Base-by-base conservation (phyloP, 2,797 vertebrate species). In the Protonibea diacanthus region DNA sequence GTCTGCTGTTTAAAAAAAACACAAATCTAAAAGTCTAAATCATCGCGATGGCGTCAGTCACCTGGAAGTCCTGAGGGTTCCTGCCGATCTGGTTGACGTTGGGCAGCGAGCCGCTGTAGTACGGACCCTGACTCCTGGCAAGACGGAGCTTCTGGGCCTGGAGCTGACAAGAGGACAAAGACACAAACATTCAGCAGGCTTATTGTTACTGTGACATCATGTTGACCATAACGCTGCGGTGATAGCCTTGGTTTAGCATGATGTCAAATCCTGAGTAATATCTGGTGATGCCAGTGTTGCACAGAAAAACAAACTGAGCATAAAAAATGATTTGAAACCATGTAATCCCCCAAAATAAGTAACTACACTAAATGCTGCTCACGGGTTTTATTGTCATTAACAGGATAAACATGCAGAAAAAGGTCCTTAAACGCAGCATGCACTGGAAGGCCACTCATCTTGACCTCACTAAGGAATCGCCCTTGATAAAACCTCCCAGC, bases 131-230 rank as follows among this genome's bases (percentile, higher is more conserved):
- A 74, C 87, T 96, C 85, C 97, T 93, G 0, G 97, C 95, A 49
- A 98, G 88, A 2, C 97, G 94, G 61, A 99, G 93, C 91, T 98
- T 98, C 92, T 99, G 97, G 0, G 97, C 97, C 95, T 99, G 97
- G 72, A 98, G 94, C 97, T 99, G 92, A 17, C 73, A 7, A 27
- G 27, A 64, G 1, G 7, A 3, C 13, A 17, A 27, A 14, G 9
- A 65, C 8, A 56, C 3, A 27, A 15, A 56, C 13, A 21, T 13
- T 21, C 3, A 51, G 6, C 47, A 48, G 47, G 18, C n/a, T 9
- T 21, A 52, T 12, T 2, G 49, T 52, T 52, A 2, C 20, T 11
- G 49, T n/a, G 9, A 33, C 33, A 33, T 2, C 33, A 33, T 33
- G 33, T 33, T 38, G 33, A 38, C 33, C 33, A 38, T 9, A 8